Evolutionary conservation across 2,113 vertebrate genomes (phyloP).

Genomic region (Cepphus grylle): DNA sequence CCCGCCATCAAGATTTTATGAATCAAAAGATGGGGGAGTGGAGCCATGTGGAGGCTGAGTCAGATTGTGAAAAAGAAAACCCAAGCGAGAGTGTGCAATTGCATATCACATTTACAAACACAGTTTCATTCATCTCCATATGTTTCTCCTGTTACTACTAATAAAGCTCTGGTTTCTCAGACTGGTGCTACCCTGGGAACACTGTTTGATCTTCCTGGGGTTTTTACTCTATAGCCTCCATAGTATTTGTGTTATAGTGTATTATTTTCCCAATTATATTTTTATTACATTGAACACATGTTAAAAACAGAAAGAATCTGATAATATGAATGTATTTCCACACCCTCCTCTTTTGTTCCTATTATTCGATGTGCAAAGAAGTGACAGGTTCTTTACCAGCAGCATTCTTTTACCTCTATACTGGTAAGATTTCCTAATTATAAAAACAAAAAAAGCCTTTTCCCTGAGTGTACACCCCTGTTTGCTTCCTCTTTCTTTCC

Average conservation of each 20-base stretch:
- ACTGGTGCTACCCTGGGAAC: neutral
- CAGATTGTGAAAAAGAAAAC: conserved; percentile 2
- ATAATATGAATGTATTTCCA: neutral
- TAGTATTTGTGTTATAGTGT: neutral
- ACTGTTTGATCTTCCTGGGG: neutral
- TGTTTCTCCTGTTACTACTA: conserved; percentile 39
- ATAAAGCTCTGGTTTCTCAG: conserved; percentile 21
- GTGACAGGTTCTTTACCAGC: neutral
- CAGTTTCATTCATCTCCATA: conserved; percentile 36
- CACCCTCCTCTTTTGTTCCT: neutral
- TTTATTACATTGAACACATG: neutral
- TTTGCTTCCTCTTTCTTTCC: neutral
- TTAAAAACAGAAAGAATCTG: neutral
- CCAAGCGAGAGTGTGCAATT: neutral
- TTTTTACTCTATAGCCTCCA: neutral
- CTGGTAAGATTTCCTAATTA: neutral
- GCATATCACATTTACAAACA: conserved; percentile 26
- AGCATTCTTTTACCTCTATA: neutral
- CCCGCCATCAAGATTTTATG: conserved; percentile 50
- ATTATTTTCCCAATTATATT: neutral
- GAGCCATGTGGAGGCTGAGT: conserved; percentile 30
- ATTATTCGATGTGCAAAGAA: neutral
- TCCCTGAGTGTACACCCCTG: neutral
- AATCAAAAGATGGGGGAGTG: conserved; percentile 50
- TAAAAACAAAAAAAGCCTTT: neutral